Base-by-base conservation (phyloP, 1,140 invertebrate genomes). In the Oscheius sp. region DNA sequence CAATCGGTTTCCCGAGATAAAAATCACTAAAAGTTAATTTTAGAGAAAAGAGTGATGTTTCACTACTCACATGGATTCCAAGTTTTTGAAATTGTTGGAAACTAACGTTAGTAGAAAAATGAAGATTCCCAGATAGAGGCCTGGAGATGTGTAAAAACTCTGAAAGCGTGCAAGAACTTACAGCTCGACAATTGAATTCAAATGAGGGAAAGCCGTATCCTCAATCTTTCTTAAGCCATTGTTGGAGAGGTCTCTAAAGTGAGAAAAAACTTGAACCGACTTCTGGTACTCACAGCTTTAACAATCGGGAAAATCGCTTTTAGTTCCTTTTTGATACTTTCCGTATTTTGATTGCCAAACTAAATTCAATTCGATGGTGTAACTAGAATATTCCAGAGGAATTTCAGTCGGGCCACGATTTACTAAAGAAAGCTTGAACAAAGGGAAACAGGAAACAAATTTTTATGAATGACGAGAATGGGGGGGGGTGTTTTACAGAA, bases 341-440 rank as follows among this genome's bases (percentile, higher is more conserved):
- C 26, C 3, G 58, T 23, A 23, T 98, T 88, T 74, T 91, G 91
- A 84, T 98, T 98, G 85, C 94, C 92, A 74, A 91, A 90, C n/a
- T 81, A 99, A 87, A 73, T 93, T 94, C 92, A 99, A 86, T 79
- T 93, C 91, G 1, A 92, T 94, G 3, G 94, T 94, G 82, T 93
- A 93, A 72, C 91, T 88, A 1, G 96, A 95, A 75, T 99, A 89
- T 80, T 95, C 91, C 62, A 90, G 87, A 0, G 96, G 96, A 79
- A 98, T 91, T 78, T 91, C 90, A 15, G 89, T 89, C 0, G 98
- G 88, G 35, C 89, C 89, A 64, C 91, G 89, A 46, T n/a, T 90
- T 90, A 1, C 93, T 84, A 46, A 67, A 79, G 65, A 7, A 10
- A 58, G 32, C n/a, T n/a, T n/a, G n/a, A n/a, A n/a, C n/a, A n/a